Conservation (phyloP, 2,797 vertebrate species). For the Spinus pinus region DNA sequence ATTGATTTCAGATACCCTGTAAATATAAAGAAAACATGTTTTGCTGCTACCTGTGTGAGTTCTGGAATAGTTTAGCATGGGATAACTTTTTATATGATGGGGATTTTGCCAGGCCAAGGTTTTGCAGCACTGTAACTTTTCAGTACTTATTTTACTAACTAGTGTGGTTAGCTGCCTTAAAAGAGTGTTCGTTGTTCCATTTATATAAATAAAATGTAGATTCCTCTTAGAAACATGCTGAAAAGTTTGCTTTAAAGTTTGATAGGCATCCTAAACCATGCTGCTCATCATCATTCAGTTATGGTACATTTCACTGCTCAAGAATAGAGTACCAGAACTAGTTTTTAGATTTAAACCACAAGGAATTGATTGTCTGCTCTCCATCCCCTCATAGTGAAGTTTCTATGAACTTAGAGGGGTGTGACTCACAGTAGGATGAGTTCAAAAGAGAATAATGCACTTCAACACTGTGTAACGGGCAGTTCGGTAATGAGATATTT, state of each 20-base stretch:
- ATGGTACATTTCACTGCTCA: neutral
- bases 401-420: neutral
- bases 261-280: accelerated
- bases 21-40: neutral
- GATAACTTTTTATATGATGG: neutral
- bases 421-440: neutral
- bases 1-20: neutral
- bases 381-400: neutral
- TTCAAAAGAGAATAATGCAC: neutral
- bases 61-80: accelerated
- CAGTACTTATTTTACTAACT: neutral
- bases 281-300: neutral
- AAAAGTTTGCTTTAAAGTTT: neutral
- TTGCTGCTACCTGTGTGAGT: neutral
- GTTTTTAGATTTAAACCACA: neutral
- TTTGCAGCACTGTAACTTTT: neutral
- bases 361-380: neutral
- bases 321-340: neutral
- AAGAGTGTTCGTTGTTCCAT: neutral
- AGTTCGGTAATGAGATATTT: neutral
- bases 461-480: accelerated
- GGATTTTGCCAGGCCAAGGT: neutral
- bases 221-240: neutral
- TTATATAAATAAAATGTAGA: neutral
- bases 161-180: neutral